A percentile compares a stretch with the other conserved stretches of the same genome.
phyloP scores from a whole-genome alignment of 1,140 invertebrate species.

The Stegodyphus mimosarum region DNA sequence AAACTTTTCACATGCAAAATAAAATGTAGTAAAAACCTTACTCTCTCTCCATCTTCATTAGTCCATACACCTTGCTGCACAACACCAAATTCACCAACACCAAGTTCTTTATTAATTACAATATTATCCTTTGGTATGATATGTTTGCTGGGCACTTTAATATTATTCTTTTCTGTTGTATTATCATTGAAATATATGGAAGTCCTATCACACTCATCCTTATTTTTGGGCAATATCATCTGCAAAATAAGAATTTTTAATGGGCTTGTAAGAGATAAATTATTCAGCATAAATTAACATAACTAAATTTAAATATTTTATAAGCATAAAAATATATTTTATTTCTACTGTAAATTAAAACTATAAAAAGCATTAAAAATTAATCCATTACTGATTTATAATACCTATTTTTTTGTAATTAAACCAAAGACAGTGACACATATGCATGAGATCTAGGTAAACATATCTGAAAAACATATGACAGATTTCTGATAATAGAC shows the following conservation, averaged over 20 bases:
- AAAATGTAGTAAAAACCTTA: conserved; percentile 68
- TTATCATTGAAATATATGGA: conserved; percentile 68
- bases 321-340: too few species aligned
- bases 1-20: neutral
- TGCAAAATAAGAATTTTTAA: conserved; percentile 51
- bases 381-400: too few species aligned
- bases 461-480: too few species aligned
- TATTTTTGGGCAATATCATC: conserved; percentile 68
- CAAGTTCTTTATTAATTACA: conserved; percentile 92
- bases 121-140: conserved; percentile 95
- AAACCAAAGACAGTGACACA: too few species aligned
- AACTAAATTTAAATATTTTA: too few species aligned
- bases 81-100: conserved; percentile 95
- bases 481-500: too few species aligned
- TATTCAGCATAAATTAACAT: too few species aligned
- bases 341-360: too few species aligned
- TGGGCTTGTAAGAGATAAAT: neutral
- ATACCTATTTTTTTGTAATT: too few species aligned
- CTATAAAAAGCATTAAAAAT: too few species aligned
- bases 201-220: conserved; percentile 66
- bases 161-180: conserved; percentile 64
- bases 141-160: conserved; percentile 86
- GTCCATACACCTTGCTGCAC: conserved; percentile 98
- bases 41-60: conserved; percentile 87
- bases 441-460: too few species aligned